phyloP scores from a whole-genome alignment of 2,113 vertebrate genomes.

The Neolamprologus hecqui region DNA sequence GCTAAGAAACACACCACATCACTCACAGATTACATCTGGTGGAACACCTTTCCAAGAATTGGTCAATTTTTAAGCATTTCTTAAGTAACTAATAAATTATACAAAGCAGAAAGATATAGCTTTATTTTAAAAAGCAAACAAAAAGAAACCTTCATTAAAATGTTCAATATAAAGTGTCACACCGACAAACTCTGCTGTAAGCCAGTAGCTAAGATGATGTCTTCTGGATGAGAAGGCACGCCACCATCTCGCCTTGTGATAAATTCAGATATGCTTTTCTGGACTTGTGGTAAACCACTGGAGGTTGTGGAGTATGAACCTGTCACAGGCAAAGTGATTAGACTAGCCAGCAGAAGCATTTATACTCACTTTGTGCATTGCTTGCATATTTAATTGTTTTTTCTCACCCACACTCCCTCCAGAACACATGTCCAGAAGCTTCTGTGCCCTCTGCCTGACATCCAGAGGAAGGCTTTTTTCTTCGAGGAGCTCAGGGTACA shows the following conservation, averaged over 20 bases:
- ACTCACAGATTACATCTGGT: background rate
- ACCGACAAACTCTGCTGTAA: background rate
- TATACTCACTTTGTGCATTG: background rate
- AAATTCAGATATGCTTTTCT: background rate
- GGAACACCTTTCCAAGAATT: background rate
- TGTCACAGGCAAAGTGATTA: background rate
- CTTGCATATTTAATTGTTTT: background rate
- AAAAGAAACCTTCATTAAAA: background rate
- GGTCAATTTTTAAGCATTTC: background rate
- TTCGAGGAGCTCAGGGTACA: constrained; percentile 50
- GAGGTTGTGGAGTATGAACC: background rate
- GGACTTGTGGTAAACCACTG: background rate
- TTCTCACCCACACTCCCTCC: constrained; percentile 60
- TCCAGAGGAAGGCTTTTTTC: constrained; percentile 34
- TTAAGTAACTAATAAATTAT: background rate
- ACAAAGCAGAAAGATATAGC: background rate
- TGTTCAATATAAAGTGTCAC: background rate
- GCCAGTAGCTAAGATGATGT: rapidly evolving
- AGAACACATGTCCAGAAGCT: constrained; percentile 40
- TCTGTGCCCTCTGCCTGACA: constrained; percentile 44
- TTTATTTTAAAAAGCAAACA: background rate
- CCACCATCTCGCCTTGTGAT: background rate
- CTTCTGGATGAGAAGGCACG: background rate
- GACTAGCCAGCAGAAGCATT: background rate
- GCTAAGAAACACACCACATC: background rate